These are phyloP conservation scores for Perithous albicinctus DNA, from an alignment of 2,888 invertebrate species.

Conservation along the genomic window DNA sequence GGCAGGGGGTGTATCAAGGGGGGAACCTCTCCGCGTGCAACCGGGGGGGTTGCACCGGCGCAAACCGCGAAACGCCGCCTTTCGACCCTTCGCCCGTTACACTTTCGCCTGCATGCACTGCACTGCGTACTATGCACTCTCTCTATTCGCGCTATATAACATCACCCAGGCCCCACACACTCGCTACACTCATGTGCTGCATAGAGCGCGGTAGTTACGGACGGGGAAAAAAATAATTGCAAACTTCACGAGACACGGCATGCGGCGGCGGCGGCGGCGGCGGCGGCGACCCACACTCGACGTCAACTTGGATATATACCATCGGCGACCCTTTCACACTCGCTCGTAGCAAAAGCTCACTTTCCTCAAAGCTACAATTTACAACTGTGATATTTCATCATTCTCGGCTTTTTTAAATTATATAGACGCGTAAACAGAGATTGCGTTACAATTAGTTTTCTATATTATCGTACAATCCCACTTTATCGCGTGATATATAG, in stretches of 20 bases:
- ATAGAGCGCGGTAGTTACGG: slow-evolving; percentile 16
- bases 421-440: not conserved
- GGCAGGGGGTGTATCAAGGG: not conserved
- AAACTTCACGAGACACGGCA: slow-evolving; percentile 61
- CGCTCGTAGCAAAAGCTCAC: not conserved
- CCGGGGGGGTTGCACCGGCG: slow-evolving; percentile 70
- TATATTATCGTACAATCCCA: not conserved
- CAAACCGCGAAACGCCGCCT: slow-evolving; percentile 52
- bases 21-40: slow-evolving; percentile 19
- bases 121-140: slow-evolving; percentile 52
- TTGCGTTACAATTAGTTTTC: too few relatives aligned
- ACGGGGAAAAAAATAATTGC: slow-evolving; percentile 73
- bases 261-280: too few relatives aligned
- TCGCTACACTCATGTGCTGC: slow-evolving; percentile 26
- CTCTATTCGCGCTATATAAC: slow-evolving; percentile 32
- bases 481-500: not conserved
- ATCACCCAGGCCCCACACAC: slow-evolving; percentile 10
- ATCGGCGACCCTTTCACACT: slow-evolving; percentile 35
- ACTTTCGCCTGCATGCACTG: slow-evolving; percentile 60
- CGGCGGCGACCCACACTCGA: slow-evolving; percentile 54
- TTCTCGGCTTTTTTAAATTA: not conserved
- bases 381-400: not conserved
- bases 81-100: slow-evolving; percentile 60
- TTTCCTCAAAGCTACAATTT: not conserved
- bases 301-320: slow-evolving; percentile 44